phyloP scores from a whole-genome alignment of 2,797 vertebrate genomes.

The Periophthalmus magnuspinnatus region DNA sequence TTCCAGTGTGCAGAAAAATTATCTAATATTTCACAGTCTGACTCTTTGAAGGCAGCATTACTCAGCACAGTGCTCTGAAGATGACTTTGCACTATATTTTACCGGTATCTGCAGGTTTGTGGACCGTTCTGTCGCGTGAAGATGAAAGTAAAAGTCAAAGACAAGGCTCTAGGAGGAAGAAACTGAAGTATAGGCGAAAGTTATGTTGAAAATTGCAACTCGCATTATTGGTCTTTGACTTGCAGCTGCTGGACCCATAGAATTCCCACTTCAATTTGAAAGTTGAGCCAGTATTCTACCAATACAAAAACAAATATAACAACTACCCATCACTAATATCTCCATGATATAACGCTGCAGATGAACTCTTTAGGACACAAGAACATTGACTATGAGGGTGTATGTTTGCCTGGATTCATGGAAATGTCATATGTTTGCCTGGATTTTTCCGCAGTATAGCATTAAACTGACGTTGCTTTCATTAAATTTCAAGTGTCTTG shows the following conservation, averaged over 20 bases:
- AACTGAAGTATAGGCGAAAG: background rate
- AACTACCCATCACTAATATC: background rate
- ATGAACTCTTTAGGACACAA: background rate
- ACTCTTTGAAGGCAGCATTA: slow-evolving; percentile 59
- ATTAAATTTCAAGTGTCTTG: background rate
- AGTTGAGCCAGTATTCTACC: background rate
- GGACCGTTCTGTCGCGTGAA: background rate
- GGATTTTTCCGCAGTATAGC: background rate
- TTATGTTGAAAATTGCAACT: background rate
- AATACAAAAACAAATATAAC: background rate
- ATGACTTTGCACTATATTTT: slow-evolving; percentile 22
- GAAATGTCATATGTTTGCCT: background rate
- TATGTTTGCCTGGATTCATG: background rate
- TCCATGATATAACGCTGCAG: background rate
- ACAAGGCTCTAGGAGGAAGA: background rate
- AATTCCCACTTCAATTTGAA: background rate
- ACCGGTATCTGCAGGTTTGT: slow-evolving; percentile 12
- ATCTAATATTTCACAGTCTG: slow-evolving; percentile 63
- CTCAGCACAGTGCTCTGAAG: slow-evolving; percentile 44
- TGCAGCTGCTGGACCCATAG: background rate
- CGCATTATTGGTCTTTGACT: background rate
- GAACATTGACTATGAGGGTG: background rate
- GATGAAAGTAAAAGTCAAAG: background rate
- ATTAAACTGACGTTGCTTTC: too few species aligned
- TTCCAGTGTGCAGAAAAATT: slow-evolving; percentile 67